A percentile compares a stretch with the other conserved stretches of the same genome.
These are phyloP conservation scores for Acridotheres tristis DNA, from an alignment of 2,797 vertebrate species.

Conservation along the genomic window DNA sequence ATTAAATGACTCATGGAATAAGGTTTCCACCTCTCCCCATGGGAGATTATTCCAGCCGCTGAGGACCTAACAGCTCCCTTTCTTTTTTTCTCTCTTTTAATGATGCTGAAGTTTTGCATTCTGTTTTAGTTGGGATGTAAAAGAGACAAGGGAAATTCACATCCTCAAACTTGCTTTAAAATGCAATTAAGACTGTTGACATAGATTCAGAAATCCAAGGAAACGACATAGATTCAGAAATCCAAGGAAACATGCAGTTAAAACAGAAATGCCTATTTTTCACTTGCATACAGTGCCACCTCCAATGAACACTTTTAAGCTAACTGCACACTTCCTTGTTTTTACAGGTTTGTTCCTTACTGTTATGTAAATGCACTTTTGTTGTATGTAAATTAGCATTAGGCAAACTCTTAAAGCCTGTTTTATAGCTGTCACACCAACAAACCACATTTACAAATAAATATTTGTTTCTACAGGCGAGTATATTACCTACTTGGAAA, in stretches of 20 bases:
- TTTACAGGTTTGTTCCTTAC: background rate
- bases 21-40: constrained; percentile 14
- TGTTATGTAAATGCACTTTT: constrained; percentile 25
- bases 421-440: constrained; percentile 17
- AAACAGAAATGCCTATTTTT: constrained; percentile 1
- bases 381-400: constrained; percentile 36
- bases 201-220: background rate
- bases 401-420: background rate
- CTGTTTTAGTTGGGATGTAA: constrained; percentile 5
- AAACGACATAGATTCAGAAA: background rate
- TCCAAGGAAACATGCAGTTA: background rate
- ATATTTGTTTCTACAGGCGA: background rate
- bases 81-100: constrained; percentile 33
- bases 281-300: background rate
- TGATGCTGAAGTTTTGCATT: constrained; percentile 46
- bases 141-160: background rate
- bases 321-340: background rate
- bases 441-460: constrained; percentile 24
- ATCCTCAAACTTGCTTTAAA: constrained; percentile 2
- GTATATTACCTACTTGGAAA: constrained; percentile 15
- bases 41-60: constrained; percentile 66
- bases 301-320: background rate
- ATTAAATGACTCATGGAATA: constrained; percentile 63
- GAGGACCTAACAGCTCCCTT: constrained; percentile 38
- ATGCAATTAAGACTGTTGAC: background rate